These are phyloP conservation scores for Ophthalmolycus amberensis DNA, from an alignment of 2,113 vertebrate genomes.

Conservation along the genomic window DNA sequence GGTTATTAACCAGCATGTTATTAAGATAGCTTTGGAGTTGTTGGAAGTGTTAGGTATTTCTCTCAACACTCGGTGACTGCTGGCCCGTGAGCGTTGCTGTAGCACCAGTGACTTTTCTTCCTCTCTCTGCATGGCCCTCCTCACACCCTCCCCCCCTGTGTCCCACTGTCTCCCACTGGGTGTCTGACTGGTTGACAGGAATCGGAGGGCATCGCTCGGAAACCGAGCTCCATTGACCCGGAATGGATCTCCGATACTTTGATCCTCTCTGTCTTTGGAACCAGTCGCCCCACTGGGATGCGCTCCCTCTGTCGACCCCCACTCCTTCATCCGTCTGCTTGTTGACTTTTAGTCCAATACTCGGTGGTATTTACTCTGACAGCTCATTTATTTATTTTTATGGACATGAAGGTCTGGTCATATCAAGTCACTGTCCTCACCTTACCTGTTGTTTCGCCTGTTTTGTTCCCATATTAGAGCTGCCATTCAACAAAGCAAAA, in stretches of 20 bases:
- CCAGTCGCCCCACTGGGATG: slow-evolving; percentile 18
- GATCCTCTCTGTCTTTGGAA: slow-evolving; percentile 52
- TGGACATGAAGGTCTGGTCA: neutral
- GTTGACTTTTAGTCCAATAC: slow-evolving; percentile 26
- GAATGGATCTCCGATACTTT: slow-evolving; percentile 60
- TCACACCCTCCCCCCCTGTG: neutral
- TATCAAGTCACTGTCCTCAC: neutral
- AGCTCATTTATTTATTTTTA: neutral
- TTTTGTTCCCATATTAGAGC: neutral
- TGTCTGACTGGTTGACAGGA: slow-evolving; percentile 50
- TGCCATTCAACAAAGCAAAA: neutral
- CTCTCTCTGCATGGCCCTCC: neutral
- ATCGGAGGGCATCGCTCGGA: slow-evolving; percentile 30
- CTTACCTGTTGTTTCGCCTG: neutral
- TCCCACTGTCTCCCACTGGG: slow-evolving; percentile 31
- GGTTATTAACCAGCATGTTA: neutral
- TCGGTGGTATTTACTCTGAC: slow-evolving; percentile 24
- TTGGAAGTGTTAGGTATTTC: neutral
- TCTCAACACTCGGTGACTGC: neutral
- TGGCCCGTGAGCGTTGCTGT: neutral
- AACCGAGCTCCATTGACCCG: slow-evolving; percentile 51
- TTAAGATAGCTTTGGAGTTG: neutral
- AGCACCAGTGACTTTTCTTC: neutral
- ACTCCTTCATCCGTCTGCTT: slow-evolving; percentile 27
- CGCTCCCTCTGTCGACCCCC: neutral